Evolutionary conservation across 2,113 vertebrate species (phyloP), one percentile per base, ranked within the genome.

Genomic region (Pelodiscus sinensis): DNA sequence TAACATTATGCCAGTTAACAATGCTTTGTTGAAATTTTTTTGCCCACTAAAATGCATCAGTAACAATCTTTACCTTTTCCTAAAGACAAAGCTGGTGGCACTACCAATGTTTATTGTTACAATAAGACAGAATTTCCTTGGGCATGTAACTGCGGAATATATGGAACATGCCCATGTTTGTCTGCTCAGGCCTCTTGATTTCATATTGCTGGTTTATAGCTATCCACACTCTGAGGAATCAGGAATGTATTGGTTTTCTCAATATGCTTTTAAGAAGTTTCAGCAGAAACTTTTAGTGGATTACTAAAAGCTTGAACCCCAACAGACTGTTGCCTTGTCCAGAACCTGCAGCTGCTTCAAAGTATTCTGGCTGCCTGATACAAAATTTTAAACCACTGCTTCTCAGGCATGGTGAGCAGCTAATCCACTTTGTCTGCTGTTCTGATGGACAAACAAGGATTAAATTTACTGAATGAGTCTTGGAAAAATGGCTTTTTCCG

Each of bases 261-360:
- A 89, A 9, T 75, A 84, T 56, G 31, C 21, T 82, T 38, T 92
- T 85, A 55, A 90, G 81, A 84, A 9, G 11, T 6, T 65, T 87
- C 60, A 86, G 82, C 25, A 90, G 62, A 50, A 57, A 86, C 44
- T 44, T 44, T 68, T 21, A 56, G 9, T 78, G 58, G 31, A 85
- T 84, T 93, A 92, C 52, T 80, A 75, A 54, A 3, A 71, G 31
- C 54, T 81, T 12, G n/a, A 84, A 58, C 62, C 78, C 54, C 7
- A 35, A 60, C 85, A 57, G 1, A 24, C 62, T 92, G 58, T 80
- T 93, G 21, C 81, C 57, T 85, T 93, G 60, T 21, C 85, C 31
- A 84, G 0, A 52, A 90, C 85, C 91, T 91, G 87, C 88, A 86
- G 71, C 44, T 88, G 77, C 92, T 92, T 85, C 92, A 88, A 88